Conservation (phyloP, 2,797 vertebrate genomes). For the Melanotaenia boesemani region DNA sequence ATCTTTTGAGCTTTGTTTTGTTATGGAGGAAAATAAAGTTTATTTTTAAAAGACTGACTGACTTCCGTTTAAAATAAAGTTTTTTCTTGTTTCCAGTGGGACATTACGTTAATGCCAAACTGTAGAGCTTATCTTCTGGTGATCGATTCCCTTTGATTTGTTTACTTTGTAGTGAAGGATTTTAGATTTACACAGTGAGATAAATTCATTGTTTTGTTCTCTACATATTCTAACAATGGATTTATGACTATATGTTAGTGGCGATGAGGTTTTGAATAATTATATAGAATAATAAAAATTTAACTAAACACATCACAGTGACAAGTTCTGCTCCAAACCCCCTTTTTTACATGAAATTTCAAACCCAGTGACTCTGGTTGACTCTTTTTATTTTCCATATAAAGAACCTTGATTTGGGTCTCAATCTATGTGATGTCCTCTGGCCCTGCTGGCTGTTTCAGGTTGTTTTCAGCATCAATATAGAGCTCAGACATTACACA, state of each 20-base stretch:
- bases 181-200: neutral
- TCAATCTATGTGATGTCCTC: neutral
- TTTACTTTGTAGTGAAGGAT: neutral
- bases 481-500: slow-evolving; percentile 16
- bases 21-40: neutral
- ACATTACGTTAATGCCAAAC: no score
- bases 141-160: neutral
- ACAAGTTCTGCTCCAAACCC: neutral
- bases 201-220: neutral
- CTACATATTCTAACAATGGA: neutral
- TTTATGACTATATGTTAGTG: neutral
- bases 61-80: neutral
- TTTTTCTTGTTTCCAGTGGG: neutral
- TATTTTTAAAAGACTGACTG: neutral
- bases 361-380: neutral
- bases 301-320: neutral
- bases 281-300: neutral
- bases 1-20: neutral
- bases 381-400: neutral
- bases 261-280: neutral
- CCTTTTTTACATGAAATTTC: neutral
- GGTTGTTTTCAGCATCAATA: slow-evolving; percentile 18
- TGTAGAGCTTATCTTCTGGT: neutral
- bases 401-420: neutral
- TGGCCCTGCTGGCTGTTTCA: neutral